These are phyloP conservation scores for Osmerus eperlanus DNA, from an alignment of 2,113 vertebrate species.

Conservation along the genomic window DNA sequence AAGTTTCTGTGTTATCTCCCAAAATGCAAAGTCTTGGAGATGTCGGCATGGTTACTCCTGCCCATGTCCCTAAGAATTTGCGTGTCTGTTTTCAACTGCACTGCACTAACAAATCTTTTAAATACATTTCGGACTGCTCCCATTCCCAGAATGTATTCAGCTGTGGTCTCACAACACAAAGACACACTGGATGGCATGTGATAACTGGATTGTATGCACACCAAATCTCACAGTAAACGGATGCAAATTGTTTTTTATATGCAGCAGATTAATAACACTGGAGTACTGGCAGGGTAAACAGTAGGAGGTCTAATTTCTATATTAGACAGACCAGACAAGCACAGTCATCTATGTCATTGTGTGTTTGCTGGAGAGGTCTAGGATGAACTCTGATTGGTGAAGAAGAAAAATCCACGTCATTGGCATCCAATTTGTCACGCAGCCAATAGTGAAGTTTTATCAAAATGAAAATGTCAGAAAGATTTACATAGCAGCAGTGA, in stretches of 20 bases:
- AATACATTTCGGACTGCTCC: no score
- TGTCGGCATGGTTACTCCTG: no score
- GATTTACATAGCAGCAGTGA: constrained; percentile 81
- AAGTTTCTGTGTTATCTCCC: no score
- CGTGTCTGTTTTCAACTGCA: no score
- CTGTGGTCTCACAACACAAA: no score
- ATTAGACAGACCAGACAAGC: constrained; percentile 5
- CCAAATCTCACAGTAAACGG: no score
- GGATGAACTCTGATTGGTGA: constrained; percentile 75
- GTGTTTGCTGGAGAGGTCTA: constrained; percentile 74
- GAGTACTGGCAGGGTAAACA: not conserved
- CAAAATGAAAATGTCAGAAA: constrained; percentile 84
- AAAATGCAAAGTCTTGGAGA: no score
- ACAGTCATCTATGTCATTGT: constrained; percentile 60
- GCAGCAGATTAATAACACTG: not conserved
- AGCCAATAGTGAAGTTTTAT: constrained; percentile 82
- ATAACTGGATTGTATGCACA: not conserved
- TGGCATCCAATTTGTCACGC: constrained; percentile 83
- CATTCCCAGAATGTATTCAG: no score
- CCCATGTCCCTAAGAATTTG: no score
- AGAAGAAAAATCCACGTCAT: constrained; percentile 70
- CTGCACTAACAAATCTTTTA: no score
- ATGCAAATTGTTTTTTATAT: no score
- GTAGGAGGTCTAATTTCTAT: not conserved
- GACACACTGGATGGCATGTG: not conserved